phyloP scores from a whole-genome alignment of 2,888 invertebrate species.

The Rugalucina vietnamica region DNA sequence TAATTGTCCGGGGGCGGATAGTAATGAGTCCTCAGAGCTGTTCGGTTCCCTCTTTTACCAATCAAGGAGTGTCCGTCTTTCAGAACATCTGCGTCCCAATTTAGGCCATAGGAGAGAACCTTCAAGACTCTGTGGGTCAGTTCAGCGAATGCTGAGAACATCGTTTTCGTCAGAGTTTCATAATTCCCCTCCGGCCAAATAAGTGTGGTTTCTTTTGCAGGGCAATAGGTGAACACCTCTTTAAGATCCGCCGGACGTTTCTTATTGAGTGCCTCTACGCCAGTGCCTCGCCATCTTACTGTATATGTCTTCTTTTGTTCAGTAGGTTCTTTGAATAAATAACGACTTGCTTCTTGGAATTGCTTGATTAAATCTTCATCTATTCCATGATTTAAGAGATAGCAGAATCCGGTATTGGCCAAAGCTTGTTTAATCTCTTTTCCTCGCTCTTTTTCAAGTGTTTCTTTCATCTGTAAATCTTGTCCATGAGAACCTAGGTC shows the following conservation, averaged over 20 bases:
- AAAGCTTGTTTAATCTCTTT: too few species aligned
- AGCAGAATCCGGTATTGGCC: too few species aligned
- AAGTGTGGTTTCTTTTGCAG: neutral
- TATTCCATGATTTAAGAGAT: too few species aligned
- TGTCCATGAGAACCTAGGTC: too few species aligned
- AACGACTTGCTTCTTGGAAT: too few species aligned
- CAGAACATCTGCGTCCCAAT: neutral
- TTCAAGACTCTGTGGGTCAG: neutral
- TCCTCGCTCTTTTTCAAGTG: too few species aligned
- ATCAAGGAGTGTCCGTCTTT: neutral
- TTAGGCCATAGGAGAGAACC: neutral
- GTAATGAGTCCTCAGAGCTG: neutral
- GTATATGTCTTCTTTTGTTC: too few species aligned
- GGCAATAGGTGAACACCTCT: neutral
- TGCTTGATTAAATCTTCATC: too few species aligned
- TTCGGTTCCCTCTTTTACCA: neutral
- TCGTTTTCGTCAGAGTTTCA: neutral
- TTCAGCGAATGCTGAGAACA: neutral
- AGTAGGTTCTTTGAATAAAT: too few species aligned
- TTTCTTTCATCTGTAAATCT: too few species aligned
- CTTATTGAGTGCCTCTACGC: neutral
- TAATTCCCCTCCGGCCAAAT: neutral
- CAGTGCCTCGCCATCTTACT: neutral
- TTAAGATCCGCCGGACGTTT: neutral
- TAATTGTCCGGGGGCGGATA: neutral